phyloP scores from a whole-genome alignment of 2,797 vertebrate genomes.

The Parauchenoglanis ngamensis region DNA sequence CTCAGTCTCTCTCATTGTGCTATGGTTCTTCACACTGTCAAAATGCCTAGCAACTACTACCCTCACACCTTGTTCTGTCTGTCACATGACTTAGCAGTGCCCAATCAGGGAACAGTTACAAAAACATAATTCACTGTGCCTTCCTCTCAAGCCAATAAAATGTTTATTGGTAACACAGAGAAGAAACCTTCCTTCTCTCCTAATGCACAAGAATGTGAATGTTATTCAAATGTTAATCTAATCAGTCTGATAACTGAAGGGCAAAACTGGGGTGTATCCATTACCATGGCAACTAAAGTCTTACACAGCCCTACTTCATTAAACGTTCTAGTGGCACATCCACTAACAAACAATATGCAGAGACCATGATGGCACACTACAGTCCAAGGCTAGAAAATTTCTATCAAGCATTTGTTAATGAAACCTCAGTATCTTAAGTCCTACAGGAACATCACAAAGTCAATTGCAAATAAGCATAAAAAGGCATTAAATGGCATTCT shows the following conservation, averaged over 20 bases:
- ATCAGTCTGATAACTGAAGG: constrained; percentile 40
- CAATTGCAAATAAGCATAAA: constrained; percentile 44
- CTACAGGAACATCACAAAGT: constrained; percentile 34
- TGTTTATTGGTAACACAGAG: constrained; percentile 46
- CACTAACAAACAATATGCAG: constrained; percentile 40
- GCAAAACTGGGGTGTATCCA: constrained; percentile 32
- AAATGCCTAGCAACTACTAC: constrained; percentile 61
- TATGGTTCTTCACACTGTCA: constrained; percentile 48
- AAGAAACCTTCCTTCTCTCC: constrained; percentile 38
- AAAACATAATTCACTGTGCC: constrained; percentile 45
- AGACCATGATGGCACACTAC: constrained; percentile 27
- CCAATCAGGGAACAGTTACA: constrained; percentile 53
- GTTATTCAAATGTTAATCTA: constrained; percentile 44
- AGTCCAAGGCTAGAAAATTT: constrained; percentile 33
- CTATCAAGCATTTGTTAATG: constrained; percentile 38
- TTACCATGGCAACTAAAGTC: constrained; percentile 58
- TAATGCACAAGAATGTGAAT: constrained; percentile 16
- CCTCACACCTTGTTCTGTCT: constrained; percentile 44
- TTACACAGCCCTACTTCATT: constrained; percentile 34
- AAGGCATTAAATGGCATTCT: constrained; percentile 64
- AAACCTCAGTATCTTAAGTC: constrained; percentile 16
- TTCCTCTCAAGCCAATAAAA: constrained; percentile 52
- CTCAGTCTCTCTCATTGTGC: constrained; percentile 52
- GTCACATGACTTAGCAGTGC: constrained; percentile 51
- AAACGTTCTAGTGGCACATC: constrained; percentile 37